A percentile compares a stretch with the other conserved stretches of the same genome.
Conservation (phyloP, 2,888 invertebrate species). For the Lysandra bellargus region DNA sequence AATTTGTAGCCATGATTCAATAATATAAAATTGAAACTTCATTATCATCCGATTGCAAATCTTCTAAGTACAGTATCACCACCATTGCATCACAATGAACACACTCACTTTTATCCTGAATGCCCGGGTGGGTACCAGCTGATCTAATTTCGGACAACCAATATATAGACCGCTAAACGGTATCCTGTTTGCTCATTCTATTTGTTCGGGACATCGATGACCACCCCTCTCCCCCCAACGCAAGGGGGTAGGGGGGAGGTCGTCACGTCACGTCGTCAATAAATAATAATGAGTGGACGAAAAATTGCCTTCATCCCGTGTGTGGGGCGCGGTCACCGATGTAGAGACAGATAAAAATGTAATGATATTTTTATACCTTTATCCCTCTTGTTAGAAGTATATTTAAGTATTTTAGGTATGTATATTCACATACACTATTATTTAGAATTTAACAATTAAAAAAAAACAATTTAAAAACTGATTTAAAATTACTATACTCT, state of each 20-base stretch:
- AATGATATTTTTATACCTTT: background rate
- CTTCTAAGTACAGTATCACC: too few relatives aligned
- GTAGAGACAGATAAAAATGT: background rate
- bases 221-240: background rate
- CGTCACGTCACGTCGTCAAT: slow-evolving; percentile 15
- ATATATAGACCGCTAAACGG: background rate
- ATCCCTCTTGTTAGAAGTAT: background rate
- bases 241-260: background rate
- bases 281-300: slow-evolving; percentile 12
- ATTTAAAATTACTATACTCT: background rate
- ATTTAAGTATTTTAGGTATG: background rate
- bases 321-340: background rate
- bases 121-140: background rate
- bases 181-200: slow-evolving; percentile 11
- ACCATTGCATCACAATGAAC: too few relatives aligned
- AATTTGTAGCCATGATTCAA: too few relatives aligned
- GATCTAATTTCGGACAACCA: background rate
- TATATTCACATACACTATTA: too few relatives aligned
- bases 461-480: too few relatives aligned
- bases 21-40: too few relatives aligned
- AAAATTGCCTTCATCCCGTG: background rate
- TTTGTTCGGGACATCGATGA: slow-evolving; percentile 5
- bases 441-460: background rate
- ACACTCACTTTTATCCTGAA: background rate
- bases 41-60: too few relatives aligned